phyloP scores from a whole-genome alignment of 1,140 invertebrate genomes.

The Orchestia grillus region DNA sequence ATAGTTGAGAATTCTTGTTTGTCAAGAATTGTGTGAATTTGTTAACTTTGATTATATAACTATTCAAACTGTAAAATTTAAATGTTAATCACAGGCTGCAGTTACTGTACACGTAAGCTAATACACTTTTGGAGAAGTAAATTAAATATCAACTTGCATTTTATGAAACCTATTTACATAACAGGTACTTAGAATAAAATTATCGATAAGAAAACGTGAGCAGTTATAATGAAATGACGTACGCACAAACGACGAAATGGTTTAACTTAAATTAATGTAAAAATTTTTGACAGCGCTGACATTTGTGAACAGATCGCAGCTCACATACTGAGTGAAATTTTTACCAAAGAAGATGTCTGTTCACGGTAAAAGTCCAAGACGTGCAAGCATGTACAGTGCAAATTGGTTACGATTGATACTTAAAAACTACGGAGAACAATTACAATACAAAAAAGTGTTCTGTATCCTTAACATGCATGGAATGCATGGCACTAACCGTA shows the following conservation, averaged over 20 bases:
- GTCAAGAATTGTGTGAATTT: not conserved
- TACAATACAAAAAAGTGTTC: not conserved
- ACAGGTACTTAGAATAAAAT: not conserved
- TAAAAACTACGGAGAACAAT: not conserved
- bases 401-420: not conserved
- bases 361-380: not conserved
- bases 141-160: not conserved
- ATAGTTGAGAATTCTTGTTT: not conserved
- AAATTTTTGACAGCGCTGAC: not conserved
- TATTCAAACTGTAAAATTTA: not conserved
- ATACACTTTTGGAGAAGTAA: constrained; percentile 13
- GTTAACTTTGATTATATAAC: not conserved
- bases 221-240: not conserved
- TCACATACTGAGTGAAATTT: no score
- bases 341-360: not conserved
- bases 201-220: not conserved
- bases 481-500: not conserved
- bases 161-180: not conserved
- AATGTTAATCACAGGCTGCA: not conserved
- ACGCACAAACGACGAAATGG: not conserved
- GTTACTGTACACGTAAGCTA: not conserved
- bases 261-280: not conserved
- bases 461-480: not conserved
- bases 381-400: not conserved
- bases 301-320: not conserved